Conservation (phyloP, 2,888 invertebrate species). For the Hanleya hanleyi region DNA sequence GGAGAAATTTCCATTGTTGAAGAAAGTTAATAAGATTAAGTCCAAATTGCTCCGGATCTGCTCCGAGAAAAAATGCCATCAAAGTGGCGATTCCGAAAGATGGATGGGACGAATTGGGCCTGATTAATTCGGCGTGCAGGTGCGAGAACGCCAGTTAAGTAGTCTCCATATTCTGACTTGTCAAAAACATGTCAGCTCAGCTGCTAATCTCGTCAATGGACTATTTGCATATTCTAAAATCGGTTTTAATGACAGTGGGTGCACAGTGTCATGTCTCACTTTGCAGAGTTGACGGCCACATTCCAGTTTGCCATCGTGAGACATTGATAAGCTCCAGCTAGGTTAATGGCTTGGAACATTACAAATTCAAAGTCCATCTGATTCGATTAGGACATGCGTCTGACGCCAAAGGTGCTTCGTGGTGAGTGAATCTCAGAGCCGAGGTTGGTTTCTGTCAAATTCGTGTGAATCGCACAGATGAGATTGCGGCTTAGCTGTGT, state of each 20-base stretch:
- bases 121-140: not conserved
- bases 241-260: too few species aligned
- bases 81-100: not conserved
- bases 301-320: too few species aligned
- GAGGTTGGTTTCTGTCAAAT: too few species aligned
- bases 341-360: not conserved
- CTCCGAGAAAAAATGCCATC: not conserved
- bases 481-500: too few species aligned
- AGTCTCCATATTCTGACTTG: too few species aligned
- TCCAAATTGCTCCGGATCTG: not conserved
- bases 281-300: too few species aligned
- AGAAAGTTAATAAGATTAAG: not conserved
- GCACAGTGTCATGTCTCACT: too few species aligned
- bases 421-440: too few species aligned
- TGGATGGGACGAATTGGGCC: not conserved
- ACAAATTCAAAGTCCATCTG: not conserved
- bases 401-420: not conserved
- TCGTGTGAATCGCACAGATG: too few species aligned
- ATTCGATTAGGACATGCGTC: not conserved
- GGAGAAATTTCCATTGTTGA: not conserved
- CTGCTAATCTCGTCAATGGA: too few species aligned
- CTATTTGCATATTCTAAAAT: too few species aligned
- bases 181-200: too few species aligned
- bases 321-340: not conserved
- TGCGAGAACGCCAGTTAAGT: not conserved